Evolutionary conservation across 2,113 vertebrate genomes (phyloP).

Genomic region (Callospermophilus lateralis): DNA sequence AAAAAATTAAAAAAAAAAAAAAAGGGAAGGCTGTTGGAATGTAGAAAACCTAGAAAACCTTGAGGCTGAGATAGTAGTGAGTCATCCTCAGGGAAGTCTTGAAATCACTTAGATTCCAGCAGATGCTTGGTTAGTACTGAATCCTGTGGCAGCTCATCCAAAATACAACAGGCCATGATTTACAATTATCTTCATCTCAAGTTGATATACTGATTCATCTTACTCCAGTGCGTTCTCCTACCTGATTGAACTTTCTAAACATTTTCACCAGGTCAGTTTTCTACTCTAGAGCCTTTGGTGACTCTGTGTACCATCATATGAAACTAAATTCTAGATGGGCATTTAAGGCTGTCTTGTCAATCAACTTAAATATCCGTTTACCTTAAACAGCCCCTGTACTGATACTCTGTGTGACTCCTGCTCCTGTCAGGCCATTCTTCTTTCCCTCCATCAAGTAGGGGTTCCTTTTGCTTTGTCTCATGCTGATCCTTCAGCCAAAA

Average conservation of each 20-base stretch:
- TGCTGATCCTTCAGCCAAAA: neutral
- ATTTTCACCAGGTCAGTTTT: neutral
- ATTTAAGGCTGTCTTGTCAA: neutral
- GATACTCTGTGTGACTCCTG: neutral
- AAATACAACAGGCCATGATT: neutral
- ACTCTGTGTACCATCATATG: neutral
- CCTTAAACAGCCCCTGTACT: neutral
- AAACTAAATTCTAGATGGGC: conserved; percentile 16
- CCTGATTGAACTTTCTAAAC: conserved; percentile 16
- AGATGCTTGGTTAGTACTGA: conserved; percentile 5
- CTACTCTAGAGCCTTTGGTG: neutral
- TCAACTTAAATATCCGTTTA: neutral
- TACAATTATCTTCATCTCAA: neutral
- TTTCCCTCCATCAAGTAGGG: neutral
- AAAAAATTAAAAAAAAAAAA: too few species aligned
- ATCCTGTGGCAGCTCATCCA: neutral
- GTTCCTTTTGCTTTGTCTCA: neutral
- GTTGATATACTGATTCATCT: neutral
- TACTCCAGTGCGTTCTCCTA: neutral
- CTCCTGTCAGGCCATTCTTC: neutral
- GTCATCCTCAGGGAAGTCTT: neutral
- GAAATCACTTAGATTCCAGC: conserved; percentile 16
- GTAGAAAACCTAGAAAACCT: neutral
- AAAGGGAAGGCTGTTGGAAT: neutral
- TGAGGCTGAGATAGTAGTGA: neutral